Evolutionary conservation across 2,797 vertebrate species (phyloP).

Genomic region (Crocodylus rhombifer): DNA sequence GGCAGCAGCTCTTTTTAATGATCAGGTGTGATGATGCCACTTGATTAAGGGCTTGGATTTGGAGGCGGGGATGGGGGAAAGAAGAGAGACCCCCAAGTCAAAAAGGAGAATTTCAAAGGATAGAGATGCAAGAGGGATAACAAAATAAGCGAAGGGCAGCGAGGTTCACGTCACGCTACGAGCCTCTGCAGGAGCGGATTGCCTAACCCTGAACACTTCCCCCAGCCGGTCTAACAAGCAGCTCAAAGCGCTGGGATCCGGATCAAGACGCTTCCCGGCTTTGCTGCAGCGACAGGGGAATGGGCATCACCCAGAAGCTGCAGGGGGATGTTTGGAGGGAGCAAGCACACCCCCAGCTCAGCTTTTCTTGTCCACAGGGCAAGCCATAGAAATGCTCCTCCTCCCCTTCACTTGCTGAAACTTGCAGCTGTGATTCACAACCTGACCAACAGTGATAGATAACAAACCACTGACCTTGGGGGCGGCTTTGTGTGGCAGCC

Average conservation of each 20-base stretch:
- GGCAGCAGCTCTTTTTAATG: too few relatives aligned
- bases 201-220: slow-evolving; percentile 62
- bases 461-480: slow-evolving; percentile 66
- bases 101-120: not conserved
- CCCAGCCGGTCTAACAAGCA: slow-evolving; percentile 53
- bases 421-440: slow-evolving; percentile 74
- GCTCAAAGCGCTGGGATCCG: not conserved
- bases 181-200: slow-evolving; percentile 50
- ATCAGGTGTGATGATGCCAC: too few relatives aligned
- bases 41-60: too few relatives aligned
- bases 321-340: slow-evolving; percentile 1
- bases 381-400: slow-evolving; percentile 29
- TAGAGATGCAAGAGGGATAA: not conserved
- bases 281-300: slow-evolving; percentile 21
- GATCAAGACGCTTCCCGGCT: slow-evolving; percentile 49
- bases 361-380: slow-evolving; percentile 47
- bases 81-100: not conserved
- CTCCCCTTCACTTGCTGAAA: slow-evolving; percentile 61
- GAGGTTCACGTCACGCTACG: not conserved
- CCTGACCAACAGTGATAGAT: slow-evolving; percentile 74
- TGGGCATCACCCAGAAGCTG: slow-evolving; percentile 66
- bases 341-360: slow-evolving; percentile 55
- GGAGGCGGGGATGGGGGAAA: too few relatives aligned
- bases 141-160: slow-evolving; percentile 2
- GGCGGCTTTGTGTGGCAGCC: slow-evolving; percentile 48